Evolutionary conservation across 2,113 vertebrate species (phyloP).

Genomic region (Regulus satrapa): DNA sequence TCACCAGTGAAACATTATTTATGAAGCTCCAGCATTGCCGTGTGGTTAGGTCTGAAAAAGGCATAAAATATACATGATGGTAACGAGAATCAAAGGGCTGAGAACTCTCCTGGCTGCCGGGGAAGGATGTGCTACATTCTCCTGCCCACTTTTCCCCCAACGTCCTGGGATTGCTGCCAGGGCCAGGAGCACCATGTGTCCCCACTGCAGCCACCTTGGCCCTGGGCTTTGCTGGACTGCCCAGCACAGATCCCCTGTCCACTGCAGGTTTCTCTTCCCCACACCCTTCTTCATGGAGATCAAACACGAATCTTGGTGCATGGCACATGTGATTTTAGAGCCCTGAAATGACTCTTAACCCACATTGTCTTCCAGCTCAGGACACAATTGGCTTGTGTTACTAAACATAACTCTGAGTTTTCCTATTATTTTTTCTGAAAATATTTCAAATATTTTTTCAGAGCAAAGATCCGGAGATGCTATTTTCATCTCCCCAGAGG

Average conservation of each 20-base stretch:
- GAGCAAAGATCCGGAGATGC: neutral
- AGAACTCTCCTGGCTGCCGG: accelerated
- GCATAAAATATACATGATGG: slow-evolving; percentile 15
- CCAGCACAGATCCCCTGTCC: accelerated
- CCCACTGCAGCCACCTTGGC: neutral
- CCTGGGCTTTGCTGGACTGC: neutral
- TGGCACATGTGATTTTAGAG: accelerated
- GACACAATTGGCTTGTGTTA: neutral
- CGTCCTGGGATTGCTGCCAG: accelerated
- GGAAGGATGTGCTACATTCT: neutral
- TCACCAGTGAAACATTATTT: neutral
- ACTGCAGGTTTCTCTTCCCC: neutral
- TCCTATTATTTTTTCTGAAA: neutral
- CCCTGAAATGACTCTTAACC: neutral
- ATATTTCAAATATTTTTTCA: slow-evolving; percentile 45
- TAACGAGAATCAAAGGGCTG: neutral
- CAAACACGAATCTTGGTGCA: accelerated
- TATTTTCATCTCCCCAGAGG: slow-evolving; percentile 8
- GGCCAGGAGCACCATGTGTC: accelerated
- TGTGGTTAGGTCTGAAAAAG: slow-evolving; percentile 4
- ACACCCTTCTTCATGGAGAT: accelerated
- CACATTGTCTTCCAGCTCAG: neutral
- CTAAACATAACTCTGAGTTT: neutral
- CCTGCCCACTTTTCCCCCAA: accelerated
- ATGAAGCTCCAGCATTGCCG: slow-evolving; percentile 1